Percentiles rank a stretch among this genome's conserved stretches.
Conservation (phyloP, 2,888 invertebrate genomes). For the Philonicus albiceps region DNA sequence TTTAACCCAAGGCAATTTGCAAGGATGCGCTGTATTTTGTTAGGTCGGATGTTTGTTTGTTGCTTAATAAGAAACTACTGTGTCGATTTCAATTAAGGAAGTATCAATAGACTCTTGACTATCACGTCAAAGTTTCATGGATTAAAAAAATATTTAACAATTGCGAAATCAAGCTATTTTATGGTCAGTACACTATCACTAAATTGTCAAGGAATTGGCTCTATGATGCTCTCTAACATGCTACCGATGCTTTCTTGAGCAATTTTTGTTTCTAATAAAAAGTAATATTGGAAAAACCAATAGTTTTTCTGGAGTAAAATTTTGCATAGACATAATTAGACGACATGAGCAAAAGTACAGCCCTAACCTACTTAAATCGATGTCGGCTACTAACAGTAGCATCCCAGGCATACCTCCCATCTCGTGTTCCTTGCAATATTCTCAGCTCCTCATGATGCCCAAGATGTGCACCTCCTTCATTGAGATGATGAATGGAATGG, state of each 20-base stretch:
- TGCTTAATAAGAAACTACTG: not conserved
- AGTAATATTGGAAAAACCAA: too few species aligned
- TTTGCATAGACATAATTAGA: not conserved
- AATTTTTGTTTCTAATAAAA: too few species aligned
- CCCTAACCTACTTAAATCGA: not conserved
- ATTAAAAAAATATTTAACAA: not conserved
- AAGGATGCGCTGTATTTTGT: not conserved
- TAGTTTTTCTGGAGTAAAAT: not conserved
- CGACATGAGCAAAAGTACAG: not conserved
- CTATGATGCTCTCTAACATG: too few species aligned
- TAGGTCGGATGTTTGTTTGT: not conserved
- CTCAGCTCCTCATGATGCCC: not conserved
- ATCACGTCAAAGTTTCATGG: not conserved
- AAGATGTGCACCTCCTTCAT: not conserved
- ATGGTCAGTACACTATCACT: too few species aligned
- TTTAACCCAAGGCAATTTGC: not conserved
- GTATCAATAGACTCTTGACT: too few species aligned
- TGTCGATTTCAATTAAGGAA: not conserved
- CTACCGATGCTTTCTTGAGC: too few species aligned
- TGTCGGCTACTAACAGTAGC: not conserved
- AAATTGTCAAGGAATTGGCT: too few species aligned
- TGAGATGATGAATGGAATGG: conserved; percentile 34
- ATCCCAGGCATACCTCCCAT: not conserved
- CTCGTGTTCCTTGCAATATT: not conserved
- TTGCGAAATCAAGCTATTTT: too few species aligned